Conservation (phyloP, 2,888 invertebrate genomes). For the Callinectes sapidus region DNA sequence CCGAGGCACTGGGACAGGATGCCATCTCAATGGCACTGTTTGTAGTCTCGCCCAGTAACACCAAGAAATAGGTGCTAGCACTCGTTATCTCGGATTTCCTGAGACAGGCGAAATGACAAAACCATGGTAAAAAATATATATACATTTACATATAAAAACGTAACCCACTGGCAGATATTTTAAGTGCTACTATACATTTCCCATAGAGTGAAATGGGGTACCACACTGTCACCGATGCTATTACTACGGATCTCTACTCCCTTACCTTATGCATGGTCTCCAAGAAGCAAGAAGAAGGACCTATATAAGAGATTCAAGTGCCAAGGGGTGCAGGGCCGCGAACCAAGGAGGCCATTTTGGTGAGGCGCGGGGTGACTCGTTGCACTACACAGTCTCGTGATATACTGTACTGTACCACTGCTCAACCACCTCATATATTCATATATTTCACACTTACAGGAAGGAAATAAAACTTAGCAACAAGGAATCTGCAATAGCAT, state of each 20-base stretch:
- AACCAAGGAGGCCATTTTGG: slow-evolving; percentile 52
- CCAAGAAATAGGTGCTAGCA: too few relatives aligned
- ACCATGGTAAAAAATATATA: not conserved
- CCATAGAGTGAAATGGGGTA: not conserved
- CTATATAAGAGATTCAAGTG: not conserved
- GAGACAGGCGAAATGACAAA: too few relatives aligned
- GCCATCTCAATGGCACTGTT: too few relatives aligned
- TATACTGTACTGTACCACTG: not conserved
- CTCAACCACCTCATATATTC: not conserved
- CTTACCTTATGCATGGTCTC: not conserved
- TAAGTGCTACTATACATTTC: not conserved
- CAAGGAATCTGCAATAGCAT: not conserved
- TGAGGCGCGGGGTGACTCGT: slow-evolving; percentile 28
- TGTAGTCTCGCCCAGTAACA: too few relatives aligned
- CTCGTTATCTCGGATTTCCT: too few relatives aligned
- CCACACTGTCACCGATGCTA: not conserved
- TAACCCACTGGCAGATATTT: not conserved
- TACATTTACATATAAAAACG: slow-evolving; percentile 31
- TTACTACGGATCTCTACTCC: not conserved
- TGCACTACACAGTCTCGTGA: not conserved
- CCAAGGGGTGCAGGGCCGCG: not conserved
- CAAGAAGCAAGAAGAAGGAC: not conserved
- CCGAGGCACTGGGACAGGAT: too few relatives aligned
- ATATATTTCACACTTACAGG: not conserved
- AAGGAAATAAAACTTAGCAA: not conserved